Conservation (phyloP, 2,888 invertebrate genomes). For the Caenorhabditis becei region DNA sequence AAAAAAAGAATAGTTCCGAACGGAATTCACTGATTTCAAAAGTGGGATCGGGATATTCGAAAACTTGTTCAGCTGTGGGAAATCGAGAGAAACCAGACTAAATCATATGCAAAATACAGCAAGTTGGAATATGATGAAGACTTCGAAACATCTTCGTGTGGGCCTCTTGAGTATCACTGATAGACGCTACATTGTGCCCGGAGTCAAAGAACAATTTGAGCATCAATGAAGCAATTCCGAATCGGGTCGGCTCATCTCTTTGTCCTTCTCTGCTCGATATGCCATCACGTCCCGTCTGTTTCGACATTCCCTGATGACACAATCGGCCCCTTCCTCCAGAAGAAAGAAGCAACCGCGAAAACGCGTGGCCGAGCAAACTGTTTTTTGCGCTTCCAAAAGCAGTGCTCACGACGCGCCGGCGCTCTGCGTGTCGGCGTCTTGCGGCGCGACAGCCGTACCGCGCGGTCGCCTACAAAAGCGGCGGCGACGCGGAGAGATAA, state of each 20-base stretch:
- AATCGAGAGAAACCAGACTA: too few species aligned
- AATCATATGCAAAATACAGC: too few species aligned
- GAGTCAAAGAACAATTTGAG: constrained; percentile 4
- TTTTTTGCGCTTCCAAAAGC: constrained; percentile 57
- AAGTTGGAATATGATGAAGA: not conserved
- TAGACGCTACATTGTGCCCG: constrained; percentile 1
- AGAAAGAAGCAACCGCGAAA: constrained; percentile 21
- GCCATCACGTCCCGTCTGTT: constrained; percentile 47
- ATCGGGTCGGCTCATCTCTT: constrained; percentile 9
- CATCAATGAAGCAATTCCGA: constrained; percentile 1
- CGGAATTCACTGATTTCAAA: too few species aligned
- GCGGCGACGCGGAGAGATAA: constrained; percentile 45
- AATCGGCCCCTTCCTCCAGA: not conserved
- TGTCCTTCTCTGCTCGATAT: constrained; percentile 26
- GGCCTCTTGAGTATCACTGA: too few species aligned
- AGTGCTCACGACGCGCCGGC: constrained; percentile 52
- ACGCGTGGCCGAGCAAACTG: constrained; percentile 46
- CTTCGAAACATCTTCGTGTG: not conserved
- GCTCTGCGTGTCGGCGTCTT: constrained; percentile 34
- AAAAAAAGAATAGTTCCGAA: too few species aligned
- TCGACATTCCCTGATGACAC: constrained; percentile 44
- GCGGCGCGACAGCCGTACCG: constrained; percentile 33
- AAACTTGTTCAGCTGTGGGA: too few species aligned
- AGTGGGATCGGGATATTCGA: too few species aligned
- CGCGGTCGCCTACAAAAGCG: constrained; percentile 51